Evolutionary conservation across 2,888 invertebrate genomes (phyloP), one percentile per base, ranked within the genome.

Genomic region (Sesia apiformis): DNA sequence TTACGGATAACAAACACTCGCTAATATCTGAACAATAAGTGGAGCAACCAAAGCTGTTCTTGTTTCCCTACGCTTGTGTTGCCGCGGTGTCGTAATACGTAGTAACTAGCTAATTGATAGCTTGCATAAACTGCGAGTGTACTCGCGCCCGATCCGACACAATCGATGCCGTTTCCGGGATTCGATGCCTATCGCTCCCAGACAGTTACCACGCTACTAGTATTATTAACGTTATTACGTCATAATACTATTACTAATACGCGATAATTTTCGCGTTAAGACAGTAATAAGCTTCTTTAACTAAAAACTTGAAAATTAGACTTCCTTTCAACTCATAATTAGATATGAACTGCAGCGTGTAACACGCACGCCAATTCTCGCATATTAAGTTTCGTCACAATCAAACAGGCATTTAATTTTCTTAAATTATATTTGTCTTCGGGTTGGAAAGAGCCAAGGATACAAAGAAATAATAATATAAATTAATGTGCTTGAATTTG

Each of bases 51-150:
- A 53, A 61, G 68, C 69, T 58, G 59, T 70, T 74, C 66, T 69
- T 70, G 72, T 78, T 78, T 74, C 72, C 78, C 77, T 74, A 61
- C 64, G 69, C 69, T 70, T 65, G 61, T 62, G 63, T 66, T 69
- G 67, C 60, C 64, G 62, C 64, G 49, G 64, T 85, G 78, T 74
- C 76, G 81, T 81, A 85, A 87, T 65, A 80, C 80, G 82, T 81
- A 74, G 77, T 75, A 74, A 75, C 78, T 61, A 68, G 72, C 80
- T 87, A 86, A 85, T 86, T 81, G 78, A 84, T 84, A 76, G 76
- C 80, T 87, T 86, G 83, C 86, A 80, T 85, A 86, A 87, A 84
- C 62, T 69, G 62, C 66, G 70, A 72, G 70, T 74, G 72, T 69
- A 50, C 50, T 72, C 68, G 63, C 52, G 63, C 63, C 67, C 62